Evolutionary conservation across 2,113 vertebrate species (phyloP), one percentile per base, ranked within the genome.

Genomic region (Varanus komodoensis): DNA sequence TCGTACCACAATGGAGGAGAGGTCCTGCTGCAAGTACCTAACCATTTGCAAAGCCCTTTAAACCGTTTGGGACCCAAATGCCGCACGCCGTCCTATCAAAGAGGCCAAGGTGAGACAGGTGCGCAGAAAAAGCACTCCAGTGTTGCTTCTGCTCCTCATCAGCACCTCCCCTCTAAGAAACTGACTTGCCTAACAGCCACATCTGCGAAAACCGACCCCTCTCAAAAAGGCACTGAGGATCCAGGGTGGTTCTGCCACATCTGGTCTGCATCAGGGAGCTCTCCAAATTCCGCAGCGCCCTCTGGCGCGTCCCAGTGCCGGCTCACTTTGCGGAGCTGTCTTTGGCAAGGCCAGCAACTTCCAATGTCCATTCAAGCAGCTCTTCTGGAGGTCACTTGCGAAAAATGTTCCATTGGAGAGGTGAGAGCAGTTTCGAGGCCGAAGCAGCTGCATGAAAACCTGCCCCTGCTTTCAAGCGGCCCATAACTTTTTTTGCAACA

Each of bases 201-300:
- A 82, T 21, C 86, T 90, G 77, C 0, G 75, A 84, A 4, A 92
- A 89, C 81, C 92, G 69, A 92, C 94, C 0, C 77, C 68, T 15
- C 87, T 3, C 67, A 64, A 67, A 91, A 93, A 89, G 79, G 54
- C 7, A 6, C 86, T 25, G 74, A 9, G 0, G 12, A 54, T 61
- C 48, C 12, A 32, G 77, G 69, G 81, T 32, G 25, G 48, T 69
- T 88, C 92, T 88, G 83, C 93, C 94, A 82, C 88, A 82, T 86
- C 88, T 85, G 87, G 89, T 90, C 91, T 67, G 88, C n/a, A 48
- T 86, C 91, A 73, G 14, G 12, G 79, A 90, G 48, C 75, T 34
- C 38, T 5, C 2, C 64, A 6, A 61, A 2, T 6, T 90, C 0
- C 50, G 84, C 14, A 91, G 80, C 38, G 87, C 2, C 83, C 77